Evolutionary conservation across 2,797 vertebrate species (phyloP).

Genomic region (Scolopax rusticola): DNA sequence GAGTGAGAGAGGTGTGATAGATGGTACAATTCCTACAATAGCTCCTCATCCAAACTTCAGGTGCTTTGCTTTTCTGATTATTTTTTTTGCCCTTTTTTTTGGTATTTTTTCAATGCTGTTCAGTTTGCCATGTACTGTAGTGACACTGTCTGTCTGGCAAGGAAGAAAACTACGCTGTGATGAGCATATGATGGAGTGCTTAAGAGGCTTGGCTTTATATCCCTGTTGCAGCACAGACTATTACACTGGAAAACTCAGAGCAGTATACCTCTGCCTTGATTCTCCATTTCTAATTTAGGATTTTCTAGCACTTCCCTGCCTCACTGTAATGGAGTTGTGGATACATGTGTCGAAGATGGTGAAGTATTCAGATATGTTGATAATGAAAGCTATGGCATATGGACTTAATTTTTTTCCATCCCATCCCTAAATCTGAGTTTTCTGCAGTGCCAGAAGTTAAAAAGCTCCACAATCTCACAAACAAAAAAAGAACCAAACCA

Average conservation of each 20-base stretch:
- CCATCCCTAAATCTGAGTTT: not conserved
- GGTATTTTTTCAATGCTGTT: not conserved
- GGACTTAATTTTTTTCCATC: not conserved
- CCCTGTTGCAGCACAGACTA: not conserved
- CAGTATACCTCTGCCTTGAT: not conserved
- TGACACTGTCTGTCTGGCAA: not conserved
- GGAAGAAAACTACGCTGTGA: not conserved
- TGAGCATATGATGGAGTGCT: not conserved
- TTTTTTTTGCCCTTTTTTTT: rapidly evolving
- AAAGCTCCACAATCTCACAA: not conserved
- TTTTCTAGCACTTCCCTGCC: not conserved
- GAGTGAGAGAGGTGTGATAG: slow-evolving; percentile 94
- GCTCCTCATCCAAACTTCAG: slow-evolving; percentile 95
- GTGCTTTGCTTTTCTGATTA: slow-evolving; percentile 71
- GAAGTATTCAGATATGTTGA: not conserved
- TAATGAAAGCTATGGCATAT: not conserved
- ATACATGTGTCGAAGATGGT: not conserved
- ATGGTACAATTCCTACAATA: slow-evolving; percentile 89
- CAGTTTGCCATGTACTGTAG: not conserved
- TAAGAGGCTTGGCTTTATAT: not conserved
- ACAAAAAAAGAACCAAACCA: not conserved
- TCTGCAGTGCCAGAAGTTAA: not conserved
- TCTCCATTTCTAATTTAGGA: not conserved
- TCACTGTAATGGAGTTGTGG: not conserved
- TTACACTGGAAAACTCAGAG: not conserved